Evolutionary conservation across 1,140 invertebrate genomes (phyloP).

Genomic region (Asobara japonica): DNA sequence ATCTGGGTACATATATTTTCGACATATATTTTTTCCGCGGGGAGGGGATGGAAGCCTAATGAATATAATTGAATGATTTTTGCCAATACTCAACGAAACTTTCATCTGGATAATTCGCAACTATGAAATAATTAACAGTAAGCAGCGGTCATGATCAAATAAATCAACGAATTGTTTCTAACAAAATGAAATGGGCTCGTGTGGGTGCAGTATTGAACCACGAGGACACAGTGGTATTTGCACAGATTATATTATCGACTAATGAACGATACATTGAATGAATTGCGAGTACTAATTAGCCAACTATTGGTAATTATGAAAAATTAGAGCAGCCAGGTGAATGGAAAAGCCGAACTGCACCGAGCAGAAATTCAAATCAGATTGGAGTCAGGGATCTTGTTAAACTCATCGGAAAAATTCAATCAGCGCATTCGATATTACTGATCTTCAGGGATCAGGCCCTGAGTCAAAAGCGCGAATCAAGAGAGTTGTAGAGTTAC

Average conservation of each 20-base stretch:
- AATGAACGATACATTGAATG: not conserved
- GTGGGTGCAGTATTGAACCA: conserved; percentile 12
- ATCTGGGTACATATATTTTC: no score
- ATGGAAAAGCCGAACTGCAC: not conserved
- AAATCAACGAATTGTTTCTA: not conserved
- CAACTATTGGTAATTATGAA: not conserved
- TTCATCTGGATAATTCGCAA: not conserved
- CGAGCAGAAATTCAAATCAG: not conserved
- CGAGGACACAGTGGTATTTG: conserved; percentile 11
- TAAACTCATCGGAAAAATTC: no score
- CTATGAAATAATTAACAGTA: not conserved
- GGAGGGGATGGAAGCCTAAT: conserved; percentile 13
- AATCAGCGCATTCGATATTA: no score
- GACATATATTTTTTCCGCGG: no score
- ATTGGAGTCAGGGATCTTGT: not conserved
- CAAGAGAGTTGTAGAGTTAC: no score
- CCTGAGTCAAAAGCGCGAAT: no score
- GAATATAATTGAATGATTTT: not conserved
- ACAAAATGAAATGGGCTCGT: not conserved
- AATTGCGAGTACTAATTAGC: not conserved
- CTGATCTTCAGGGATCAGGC: no score
- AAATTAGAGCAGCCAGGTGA: not conserved
- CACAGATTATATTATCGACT: not conserved
- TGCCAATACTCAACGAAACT: not conserved
- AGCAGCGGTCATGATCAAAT: not conserved